Base-by-base conservation (phyloP, 1,140 invertebrate genomes). In the Lerema accius region DNA sequence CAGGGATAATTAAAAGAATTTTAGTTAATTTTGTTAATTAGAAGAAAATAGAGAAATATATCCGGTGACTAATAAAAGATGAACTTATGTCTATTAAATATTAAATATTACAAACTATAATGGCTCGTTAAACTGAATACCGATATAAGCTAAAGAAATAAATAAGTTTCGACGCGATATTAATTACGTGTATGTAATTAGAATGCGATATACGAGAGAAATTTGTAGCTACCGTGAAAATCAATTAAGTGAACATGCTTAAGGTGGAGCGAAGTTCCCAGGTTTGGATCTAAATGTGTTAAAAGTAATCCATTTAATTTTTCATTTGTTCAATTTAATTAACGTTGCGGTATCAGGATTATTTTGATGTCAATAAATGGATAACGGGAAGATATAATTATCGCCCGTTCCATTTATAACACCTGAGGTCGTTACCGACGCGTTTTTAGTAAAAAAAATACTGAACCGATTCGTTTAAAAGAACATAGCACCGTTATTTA, bases 171-270 rank as follows among this genome's bases (percentile, higher is more conserved):
- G 39, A 55, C 9, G 13, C 14, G 19, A 43, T 19, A 43, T 43
- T 23, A 28, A 55, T 42, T 40, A 7, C 26, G 9, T 4, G 13
- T 55, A 9, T 43, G 35, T 40, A 40, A 53, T 42, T 53, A 40
- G 13, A 35, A 19, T 14, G 16, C 17, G 49, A 32, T 35, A 51
- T 7, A 15, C 16, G n/a, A 11, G n/a, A 40, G 51, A 11, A 55
- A 55, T 43, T 43, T 7, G 40, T 43, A 7, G 37, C 51, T 42
- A 55, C 51, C 51, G 51, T 55, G 7, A 55, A 13, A 28, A 55
- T 28, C 40, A 42, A 55, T 55, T 55, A 55, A 55, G 7, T 13
- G 16, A 42, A 55, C 51, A 55, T 28, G 51, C 11, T 55, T 42
- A 26, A 37, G 51, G 51, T 40, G 51, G 39, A 15, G 40, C 39